These are phyloP conservation scores for Pomacea maculata DNA, from an alignment of 1,140 invertebrate genomes.

Conservation along the genomic window DNA sequence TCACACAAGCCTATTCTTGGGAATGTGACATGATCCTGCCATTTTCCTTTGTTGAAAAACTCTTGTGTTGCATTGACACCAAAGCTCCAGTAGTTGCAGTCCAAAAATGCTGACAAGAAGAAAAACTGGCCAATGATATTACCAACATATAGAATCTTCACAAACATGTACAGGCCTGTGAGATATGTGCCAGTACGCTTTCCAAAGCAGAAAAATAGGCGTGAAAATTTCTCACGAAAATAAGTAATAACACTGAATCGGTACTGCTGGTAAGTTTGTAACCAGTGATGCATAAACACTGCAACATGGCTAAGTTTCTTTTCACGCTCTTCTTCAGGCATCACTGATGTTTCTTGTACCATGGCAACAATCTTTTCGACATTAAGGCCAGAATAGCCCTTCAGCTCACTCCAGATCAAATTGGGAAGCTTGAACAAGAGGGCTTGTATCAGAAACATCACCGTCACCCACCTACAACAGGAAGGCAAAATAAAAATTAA, in stretches of 20 bases:
- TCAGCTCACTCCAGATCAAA: constrained; percentile 58
- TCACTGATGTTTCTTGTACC: constrained; percentile 20
- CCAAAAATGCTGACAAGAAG: constrained; percentile 57
- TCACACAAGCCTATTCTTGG: constrained; percentile 69
- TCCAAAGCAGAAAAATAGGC: constrained; percentile 57
- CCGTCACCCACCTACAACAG: constrained; percentile 69
- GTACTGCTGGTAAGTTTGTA: constrained; percentile 47
- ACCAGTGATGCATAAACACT: constrained; percentile 44
- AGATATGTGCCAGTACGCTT: constrained; percentile 67
- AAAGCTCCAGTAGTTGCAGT: constrained; percentile 56
- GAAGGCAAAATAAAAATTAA: constrained; percentile 1
- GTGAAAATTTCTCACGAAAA: constrained; percentile 44
- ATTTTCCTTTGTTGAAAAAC: constrained; percentile 59
- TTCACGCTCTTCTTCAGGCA: constrained; percentile 42
- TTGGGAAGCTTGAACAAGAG: constrained; percentile 63
- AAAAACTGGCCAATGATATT: constrained; percentile 61
- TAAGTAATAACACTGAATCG: constrained; percentile 44
- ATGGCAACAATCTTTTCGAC: constrained; percentile 34
- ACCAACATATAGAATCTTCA: constrained; percentile 51
- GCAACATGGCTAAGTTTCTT: constrained; percentile 50
- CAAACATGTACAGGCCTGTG: constrained; percentile 65
- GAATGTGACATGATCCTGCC: constrained; percentile 64
- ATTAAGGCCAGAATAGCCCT: constrained; percentile 51
- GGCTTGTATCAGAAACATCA: constrained; percentile 65
- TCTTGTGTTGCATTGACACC: constrained; percentile 66